Base-by-base conservation (phyloP, 2,797 vertebrate genomes). In the Bovichtus variegatus region DNA sequence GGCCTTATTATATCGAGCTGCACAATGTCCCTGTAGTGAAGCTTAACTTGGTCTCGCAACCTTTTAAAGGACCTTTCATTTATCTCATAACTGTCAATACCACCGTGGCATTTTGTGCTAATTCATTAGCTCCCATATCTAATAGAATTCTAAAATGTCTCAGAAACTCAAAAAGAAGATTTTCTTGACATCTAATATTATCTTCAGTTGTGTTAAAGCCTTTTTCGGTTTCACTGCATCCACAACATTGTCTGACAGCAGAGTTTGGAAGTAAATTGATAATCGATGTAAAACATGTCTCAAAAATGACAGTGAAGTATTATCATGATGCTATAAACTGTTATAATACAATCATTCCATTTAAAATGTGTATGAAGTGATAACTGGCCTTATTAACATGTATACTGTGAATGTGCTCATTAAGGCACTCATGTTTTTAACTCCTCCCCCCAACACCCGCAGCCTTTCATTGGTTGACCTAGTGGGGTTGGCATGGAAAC, bases 401-500 rank as follows among this genome's bases (percentile, higher is more conserved):
- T 80, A 50, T 67, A 55, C 29, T 59, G 50, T 78, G 75, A 84
- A n/a, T 76, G 54, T 73, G 63, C 86, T 88, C 74, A 89, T 91
- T 89, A 85, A 78, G 61, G 65, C 78, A 74, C 80, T 88, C 46
- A 3, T 89, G 71, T 75, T 83, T 76, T 53, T 79, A 84, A 85
- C 90, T 71, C 91, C 93, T 58, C 91, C 90, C 44, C 67, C 40
- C 0, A 7, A 61, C 55, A 67, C 66, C 74, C 23, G 9, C 47
- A 63, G 64, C 67, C 64, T 89, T 77, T 80, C 81, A 95, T 94
- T 95, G 95, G 94, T 76, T 95, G 95, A 95, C 93, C 94, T 92
- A 94, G 87, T 93, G 77, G 74, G 88, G 95, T 95, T 95, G 93
- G 84, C 94, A 95, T 95, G 90, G 94, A 92, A 90, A 95, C 93